A percentile compares a stretch with the other conserved stretches of the same genome.
Evolutionary conservation across 64 coral and sea anemone species (phyloP).

Genomic region (Acropora yongei): DNA sequence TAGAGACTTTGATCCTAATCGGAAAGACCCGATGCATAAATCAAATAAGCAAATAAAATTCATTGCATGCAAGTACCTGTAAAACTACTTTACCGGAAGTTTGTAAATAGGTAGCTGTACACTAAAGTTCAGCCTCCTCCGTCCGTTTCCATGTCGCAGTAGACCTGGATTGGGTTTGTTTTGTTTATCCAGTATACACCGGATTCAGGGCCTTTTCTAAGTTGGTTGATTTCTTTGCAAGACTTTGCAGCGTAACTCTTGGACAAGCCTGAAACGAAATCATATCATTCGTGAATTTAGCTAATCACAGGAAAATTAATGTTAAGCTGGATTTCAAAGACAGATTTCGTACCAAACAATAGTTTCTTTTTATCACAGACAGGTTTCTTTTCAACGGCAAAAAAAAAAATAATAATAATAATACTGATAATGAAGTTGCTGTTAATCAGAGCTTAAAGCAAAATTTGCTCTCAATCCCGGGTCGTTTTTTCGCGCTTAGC

Average conservation of each 20-base stretch:
- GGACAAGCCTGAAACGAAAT: constrained; percentile 2
- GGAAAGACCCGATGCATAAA: constrained; percentile 15
- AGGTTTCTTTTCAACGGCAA: too few relatives aligned
- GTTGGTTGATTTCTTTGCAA: constrained; percentile 39
- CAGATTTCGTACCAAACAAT: neutral
- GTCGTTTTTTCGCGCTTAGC: too few relatives aligned
- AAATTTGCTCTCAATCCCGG: too few relatives aligned
- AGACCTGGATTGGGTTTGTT: constrained; percentile 9
- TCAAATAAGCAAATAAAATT: neutral
- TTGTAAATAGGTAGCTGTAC: constrained; percentile 64
- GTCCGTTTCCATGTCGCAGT: constrained; percentile 43
- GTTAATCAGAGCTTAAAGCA: too few relatives aligned
- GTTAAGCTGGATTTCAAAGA: neutral
- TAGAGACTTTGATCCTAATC: constrained; percentile 24
- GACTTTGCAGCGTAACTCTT: constrained; percentile 16
- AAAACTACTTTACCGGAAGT: constrained; percentile 17
- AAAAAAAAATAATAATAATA: too few relatives aligned
- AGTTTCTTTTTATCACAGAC: too few relatives aligned
- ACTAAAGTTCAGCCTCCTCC: constrained; percentile 65
- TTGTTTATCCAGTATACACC: constrained; percentile 45
- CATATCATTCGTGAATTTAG: too few relatives aligned
- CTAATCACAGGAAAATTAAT: too few relatives aligned
- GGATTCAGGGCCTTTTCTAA: neutral
- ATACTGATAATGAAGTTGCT: too few relatives aligned
- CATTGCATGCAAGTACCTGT: neutral